Evolutionary conservation across 2,113 vertebrate genomes (phyloP).

Genomic region (Elaphurus davidianus): DNA sequence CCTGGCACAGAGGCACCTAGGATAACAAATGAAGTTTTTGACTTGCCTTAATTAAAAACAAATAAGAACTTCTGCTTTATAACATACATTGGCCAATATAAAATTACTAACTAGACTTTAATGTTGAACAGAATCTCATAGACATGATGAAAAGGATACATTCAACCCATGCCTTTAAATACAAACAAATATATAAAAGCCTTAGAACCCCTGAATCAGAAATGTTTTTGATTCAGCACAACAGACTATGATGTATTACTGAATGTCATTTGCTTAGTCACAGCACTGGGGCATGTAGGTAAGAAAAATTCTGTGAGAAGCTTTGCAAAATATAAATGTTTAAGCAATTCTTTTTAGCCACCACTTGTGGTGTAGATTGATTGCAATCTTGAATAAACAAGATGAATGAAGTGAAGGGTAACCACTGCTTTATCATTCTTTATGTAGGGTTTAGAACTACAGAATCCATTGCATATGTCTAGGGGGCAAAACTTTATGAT

Average conservation of each 20-base stretch:
- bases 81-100: background rate
- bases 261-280: slow-evolving; percentile 38
- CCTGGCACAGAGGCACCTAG: background rate
- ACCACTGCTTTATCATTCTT: slow-evolving; percentile 24
- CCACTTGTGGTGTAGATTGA: background rate
- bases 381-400: slow-evolving; percentile 47
- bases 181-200: background rate
- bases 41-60: background rate
- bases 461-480: background rate
- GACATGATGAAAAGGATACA: background rate
- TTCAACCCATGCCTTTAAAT: background rate
- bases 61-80: background rate
- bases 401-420: slow-evolving; percentile 46
- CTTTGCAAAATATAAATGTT: slow-evolving; percentile 54
- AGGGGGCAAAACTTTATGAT: background rate
- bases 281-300: background rate
- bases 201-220: background rate
- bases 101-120: background rate
- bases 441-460: background rate
- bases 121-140: background rate
- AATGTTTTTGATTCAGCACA: background rate
- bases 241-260: background rate
- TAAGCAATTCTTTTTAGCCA: slow-evolving; percentile 29
- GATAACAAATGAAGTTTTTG: background rate
- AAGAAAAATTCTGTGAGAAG: slow-evolving; percentile 14